Evolutionary conservation across 1,140 invertebrate species (phyloP).

Genomic region (Oscheius sp.): DNA sequence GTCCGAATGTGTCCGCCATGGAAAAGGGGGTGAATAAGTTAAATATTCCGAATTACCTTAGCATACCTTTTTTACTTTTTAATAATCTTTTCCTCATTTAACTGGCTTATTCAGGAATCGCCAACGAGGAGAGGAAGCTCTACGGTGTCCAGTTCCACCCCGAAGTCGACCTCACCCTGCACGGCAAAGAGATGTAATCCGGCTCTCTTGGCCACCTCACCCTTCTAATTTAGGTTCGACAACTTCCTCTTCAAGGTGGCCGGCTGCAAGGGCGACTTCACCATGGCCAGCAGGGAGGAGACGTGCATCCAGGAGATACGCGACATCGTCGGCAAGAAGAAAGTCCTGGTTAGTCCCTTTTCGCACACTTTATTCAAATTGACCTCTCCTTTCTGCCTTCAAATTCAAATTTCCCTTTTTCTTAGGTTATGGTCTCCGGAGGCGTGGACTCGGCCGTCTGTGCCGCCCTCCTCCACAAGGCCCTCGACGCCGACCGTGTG

Average conservation of each 20-base stretch:
- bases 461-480: constrained; percentile 85
- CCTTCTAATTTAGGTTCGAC: constrained; percentile 69
- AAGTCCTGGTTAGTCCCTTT: constrained; percentile 85
- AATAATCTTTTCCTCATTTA: no score
- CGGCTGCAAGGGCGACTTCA: constrained; percentile 81
- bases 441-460: constrained; percentile 98
- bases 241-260: constrained; percentile 92
- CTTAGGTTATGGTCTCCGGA: constrained; percentile 66
- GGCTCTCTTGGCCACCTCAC: constrained; percentile 70
- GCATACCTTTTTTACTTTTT: no score
- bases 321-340: constrained; percentile 82
- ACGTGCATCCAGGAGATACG: constrained; percentile 89
- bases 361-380: no score
- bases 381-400: constrained; percentile 9
- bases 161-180: constrained; percentile 78
- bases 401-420: background rate
- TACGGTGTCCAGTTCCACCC: constrained; percentile 99
- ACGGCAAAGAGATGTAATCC: constrained; percentile 67
- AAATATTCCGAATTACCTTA: no score
- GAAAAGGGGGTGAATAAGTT: no score
- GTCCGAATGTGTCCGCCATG: no score
- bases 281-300: constrained; percentile 80
- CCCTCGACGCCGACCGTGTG: constrained; percentile 79
- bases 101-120: constrained; percentile 75
- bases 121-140: constrained; percentile 82